phyloP scores from a whole-genome alignment of 2,888 invertebrate genomes.

The Acholoe squamosa region DNA sequence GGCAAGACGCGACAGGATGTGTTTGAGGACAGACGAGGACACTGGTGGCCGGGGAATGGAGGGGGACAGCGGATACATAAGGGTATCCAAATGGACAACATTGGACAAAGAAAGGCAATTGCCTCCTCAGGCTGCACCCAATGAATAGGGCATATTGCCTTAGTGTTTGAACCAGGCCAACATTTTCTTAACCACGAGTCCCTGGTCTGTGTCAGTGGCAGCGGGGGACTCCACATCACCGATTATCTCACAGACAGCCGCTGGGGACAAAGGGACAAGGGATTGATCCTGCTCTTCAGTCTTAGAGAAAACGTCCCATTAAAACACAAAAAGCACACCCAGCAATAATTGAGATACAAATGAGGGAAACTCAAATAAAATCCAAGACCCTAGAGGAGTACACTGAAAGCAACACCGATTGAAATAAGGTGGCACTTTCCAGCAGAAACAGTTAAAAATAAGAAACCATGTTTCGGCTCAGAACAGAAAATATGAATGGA shows the following conservation, averaged over 20 bases:
- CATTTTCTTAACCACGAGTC: background rate
- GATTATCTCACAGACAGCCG: no score
- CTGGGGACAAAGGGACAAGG: background rate
- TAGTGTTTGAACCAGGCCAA: background rate
- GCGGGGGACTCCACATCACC: no score
- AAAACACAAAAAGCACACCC: slow-evolving; percentile 47
- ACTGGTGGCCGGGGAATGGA: background rate
- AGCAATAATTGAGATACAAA: slow-evolving; percentile 14
- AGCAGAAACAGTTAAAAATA: slow-evolving; percentile 5
- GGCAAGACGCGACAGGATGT: background rate
- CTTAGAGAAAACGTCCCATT: background rate
- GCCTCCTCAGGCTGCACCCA: slow-evolving; percentile 32
- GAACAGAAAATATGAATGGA: background rate
- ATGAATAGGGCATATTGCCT: background rate
- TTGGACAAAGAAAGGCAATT: background rate
- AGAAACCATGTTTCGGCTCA: background rate
- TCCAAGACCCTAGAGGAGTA: slow-evolving; percentile 5
- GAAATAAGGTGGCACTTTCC: slow-evolving; percentile 5
- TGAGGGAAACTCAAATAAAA: background rate
- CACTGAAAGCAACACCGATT: slow-evolving; percentile 19
- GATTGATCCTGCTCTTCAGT: slow-evolving; percentile 46
- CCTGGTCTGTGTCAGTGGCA: no score
- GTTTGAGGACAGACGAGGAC: background rate
- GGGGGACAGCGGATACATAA: background rate
- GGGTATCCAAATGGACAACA: background rate